A percentile compares a stretch with the other conserved stretches of the same genome.
These are phyloP conservation scores for Ceratina japonica DNA, from an alignment of 1,140 invertebrate species.

Conservation along the genomic window DNA sequence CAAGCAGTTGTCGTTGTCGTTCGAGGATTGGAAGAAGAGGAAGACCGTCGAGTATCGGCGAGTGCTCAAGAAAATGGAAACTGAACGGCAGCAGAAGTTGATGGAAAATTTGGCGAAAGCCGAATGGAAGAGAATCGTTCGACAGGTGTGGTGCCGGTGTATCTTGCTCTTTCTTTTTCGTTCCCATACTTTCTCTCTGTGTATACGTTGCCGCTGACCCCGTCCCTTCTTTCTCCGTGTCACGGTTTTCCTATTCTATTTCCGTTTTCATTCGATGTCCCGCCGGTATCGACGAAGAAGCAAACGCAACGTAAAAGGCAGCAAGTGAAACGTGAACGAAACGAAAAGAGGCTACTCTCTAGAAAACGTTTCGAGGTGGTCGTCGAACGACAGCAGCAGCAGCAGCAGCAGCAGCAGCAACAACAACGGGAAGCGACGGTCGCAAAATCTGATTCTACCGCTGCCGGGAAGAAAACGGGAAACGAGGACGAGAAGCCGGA, in stretches of 20 bases:
- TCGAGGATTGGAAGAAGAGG: slow-evolving; percentile 59
- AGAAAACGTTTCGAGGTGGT: neutral
- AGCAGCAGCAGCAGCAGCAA: neutral
- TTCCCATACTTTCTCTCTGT: neutral
- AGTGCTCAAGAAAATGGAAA: slow-evolving; percentile 37
- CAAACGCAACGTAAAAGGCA: slow-evolving; percentile 20
- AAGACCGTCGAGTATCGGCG: slow-evolving; percentile 40
- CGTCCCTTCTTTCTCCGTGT: neutral
- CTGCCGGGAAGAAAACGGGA: too few species aligned
- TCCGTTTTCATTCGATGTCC: too few species aligned
- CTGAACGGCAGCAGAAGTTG: slow-evolving; percentile 25
- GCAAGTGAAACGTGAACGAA: slow-evolving; percentile 3
- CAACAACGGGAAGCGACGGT: too few species aligned
- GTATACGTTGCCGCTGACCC: too few species aligned
- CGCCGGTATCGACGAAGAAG: neutral
- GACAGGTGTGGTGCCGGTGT: neutral
- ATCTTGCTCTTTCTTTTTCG: neutral
- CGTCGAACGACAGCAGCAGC: neutral
- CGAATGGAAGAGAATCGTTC: slow-evolving; percentile 33
- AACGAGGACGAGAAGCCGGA: slow-evolving; percentile 28
- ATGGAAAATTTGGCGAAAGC: slow-evolving; percentile 19
- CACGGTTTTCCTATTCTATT: neutral
- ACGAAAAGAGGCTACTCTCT: neutral
- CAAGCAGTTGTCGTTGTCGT: slow-evolving; percentile 29
- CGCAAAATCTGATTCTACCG: neutral